Evolutionary conservation across 1,140 invertebrate species (phyloP), one percentile per base, ranked within the genome.

Genomic region (Drosophila ogumai): DNA sequence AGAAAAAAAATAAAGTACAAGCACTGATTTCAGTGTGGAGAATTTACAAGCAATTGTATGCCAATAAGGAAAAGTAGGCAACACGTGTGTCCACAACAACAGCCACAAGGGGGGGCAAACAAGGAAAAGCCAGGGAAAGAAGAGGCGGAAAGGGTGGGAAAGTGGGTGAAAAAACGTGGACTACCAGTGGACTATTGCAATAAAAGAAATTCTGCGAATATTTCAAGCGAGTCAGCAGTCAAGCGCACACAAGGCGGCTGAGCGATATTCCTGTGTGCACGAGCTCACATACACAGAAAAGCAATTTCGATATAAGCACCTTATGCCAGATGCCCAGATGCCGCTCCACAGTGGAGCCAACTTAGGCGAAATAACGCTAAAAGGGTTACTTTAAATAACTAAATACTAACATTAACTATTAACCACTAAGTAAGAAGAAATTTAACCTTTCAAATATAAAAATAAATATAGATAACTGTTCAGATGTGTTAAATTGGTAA

Each of bases 171-270:
- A 63, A 82, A 66, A 50, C 46, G 52, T 79, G 78, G 50, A 75
- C 59, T 66, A 79, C 64, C 68, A 86, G 56, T 71, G 78, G 73
- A 81, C 81, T 78, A 74, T 59, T 69, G 79, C 84, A 86, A 87
- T 87, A 87, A 86, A 72, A 81, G 69, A 79, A 90, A 88, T 88
- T 85, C 81, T 88, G 63, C 81, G 68, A 90, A 88, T 90, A 81
- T 88, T 88, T 87, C 54, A 67, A 90, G 76, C 67, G 67, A 81
- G 81, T 59, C 68, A 64, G 65, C 49, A 67, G 81, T 47, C 58
- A 74, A 74, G 44, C 61, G 57, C 79, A 75, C 75, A 86, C 75
- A 65, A 54, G 52, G 69, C 69, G 82, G 80, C 80, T 86, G 82
- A 75, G 82, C 43, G 64, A 79, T 68, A 67, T 79, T 78, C 34